These are phyloP conservation scores for Siniperca chuatsi DNA, from an alignment of 2,113 vertebrate genomes.

Conservation along the genomic window DNA sequence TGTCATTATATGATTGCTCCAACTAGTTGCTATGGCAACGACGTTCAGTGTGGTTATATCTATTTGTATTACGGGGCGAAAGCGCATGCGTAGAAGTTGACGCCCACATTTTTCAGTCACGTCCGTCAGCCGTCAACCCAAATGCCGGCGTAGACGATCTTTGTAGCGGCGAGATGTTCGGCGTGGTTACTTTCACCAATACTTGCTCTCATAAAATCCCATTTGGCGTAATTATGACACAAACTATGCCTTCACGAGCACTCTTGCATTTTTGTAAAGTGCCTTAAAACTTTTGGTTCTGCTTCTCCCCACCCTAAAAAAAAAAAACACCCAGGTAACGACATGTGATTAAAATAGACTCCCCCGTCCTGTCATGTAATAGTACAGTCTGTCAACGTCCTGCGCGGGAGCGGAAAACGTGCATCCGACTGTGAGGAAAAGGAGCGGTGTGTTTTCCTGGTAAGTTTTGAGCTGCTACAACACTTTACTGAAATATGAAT, in stretches of 20 bases:
- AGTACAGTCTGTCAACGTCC: slow-evolving; percentile 70
- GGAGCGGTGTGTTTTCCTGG: slow-evolving; percentile 28
- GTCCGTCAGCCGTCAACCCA: not conserved
- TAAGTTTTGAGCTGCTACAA: not conserved
- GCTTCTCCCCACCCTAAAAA: not conserved
- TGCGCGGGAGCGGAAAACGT: slow-evolving; percentile 81
- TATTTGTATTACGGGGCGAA: not conserved
- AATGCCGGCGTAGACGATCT: slow-evolving; percentile 20
- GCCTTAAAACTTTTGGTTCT: fast-evolving
- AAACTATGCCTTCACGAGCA: not conserved
- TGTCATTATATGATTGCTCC: fast-evolving
- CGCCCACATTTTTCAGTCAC: slow-evolving; percentile 41
- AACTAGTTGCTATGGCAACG: not conserved
- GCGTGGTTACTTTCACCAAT: not conserved
- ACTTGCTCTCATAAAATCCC: not conserved
- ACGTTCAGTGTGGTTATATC: not conserved
- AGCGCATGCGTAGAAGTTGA: slow-evolving; percentile 55
- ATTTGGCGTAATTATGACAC: not conserved
- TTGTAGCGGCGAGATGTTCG: not conserved
- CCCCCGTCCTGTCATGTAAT: slow-evolving; percentile 7
- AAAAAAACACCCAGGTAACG: not conserved
- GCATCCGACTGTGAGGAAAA: slow-evolving; percentile 52
- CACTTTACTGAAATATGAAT: not conserved
- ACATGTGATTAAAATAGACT: not conserved
- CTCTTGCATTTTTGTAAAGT: fast-evolving